Evolutionary conservation across 2,113 vertebrate genomes (phyloP).

Genomic region (Scomber colias): DNA sequence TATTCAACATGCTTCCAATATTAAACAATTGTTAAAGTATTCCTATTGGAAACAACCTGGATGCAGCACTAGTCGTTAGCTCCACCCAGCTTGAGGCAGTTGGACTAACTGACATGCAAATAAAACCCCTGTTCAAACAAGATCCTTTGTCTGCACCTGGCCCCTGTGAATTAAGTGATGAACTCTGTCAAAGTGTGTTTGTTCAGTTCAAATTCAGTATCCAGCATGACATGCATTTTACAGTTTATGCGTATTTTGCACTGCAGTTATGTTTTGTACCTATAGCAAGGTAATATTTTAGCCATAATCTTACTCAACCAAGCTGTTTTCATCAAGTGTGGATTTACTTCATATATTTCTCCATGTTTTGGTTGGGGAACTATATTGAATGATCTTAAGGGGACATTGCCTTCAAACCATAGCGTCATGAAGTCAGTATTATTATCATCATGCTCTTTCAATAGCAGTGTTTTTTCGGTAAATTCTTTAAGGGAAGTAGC

Average conservation of each 20-base stretch:
- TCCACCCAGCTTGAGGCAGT: conserved; percentile 13
- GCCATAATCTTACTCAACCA: not conserved
- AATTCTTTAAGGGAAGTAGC: conserved; percentile 22
- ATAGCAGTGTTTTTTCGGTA: conserved; percentile 10
- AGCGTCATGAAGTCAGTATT: not conserved
- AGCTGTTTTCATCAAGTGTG: not conserved
- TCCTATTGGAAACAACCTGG: not conserved
- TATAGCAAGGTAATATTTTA: not conserved
- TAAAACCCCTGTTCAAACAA: conserved; percentile 34
- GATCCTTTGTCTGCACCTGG: conserved; percentile 18
- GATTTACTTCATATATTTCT: not conserved
- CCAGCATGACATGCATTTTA: not conserved
- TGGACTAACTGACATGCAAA: conserved; percentile 72
- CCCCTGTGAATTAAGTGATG: not conserved
- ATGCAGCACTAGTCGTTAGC: not conserved
- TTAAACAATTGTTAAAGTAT: not conserved
- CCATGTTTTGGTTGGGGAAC: not conserved
- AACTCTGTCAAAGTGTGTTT: conserved; percentile 8
- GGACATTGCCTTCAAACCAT: not conserved
- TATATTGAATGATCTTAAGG: not conserved
- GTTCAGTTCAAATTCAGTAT: not conserved
- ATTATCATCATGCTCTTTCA: not conserved
- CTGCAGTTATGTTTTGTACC: not conserved
- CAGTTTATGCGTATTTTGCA: not conserved
- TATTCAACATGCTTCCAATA: not conserved